Conservation (phyloP, 2,888 invertebrate species). For the Ellobium chinense region DNA sequence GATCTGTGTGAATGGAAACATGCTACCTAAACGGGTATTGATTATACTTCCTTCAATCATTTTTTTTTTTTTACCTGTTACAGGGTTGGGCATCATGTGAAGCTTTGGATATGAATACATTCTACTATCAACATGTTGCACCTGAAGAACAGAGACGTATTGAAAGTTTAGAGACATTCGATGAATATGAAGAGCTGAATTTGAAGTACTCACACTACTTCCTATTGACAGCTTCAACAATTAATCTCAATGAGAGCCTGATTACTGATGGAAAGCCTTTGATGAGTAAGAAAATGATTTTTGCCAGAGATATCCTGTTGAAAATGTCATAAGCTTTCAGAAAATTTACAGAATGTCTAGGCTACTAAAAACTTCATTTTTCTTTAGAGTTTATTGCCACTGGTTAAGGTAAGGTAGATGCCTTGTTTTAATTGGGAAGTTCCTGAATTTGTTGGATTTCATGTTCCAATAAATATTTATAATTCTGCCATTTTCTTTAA, state of each 20-base stretch:
- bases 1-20: background rate
- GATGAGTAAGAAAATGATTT: background rate
- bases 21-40: background rate
- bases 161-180: slow-evolving; percentile 79
- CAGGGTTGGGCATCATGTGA: slow-evolving; percentile 77
- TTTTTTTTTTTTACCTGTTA: slow-evolving; percentile 34
- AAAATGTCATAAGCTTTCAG: no score
- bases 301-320: background rate
- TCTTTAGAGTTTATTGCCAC: no score
- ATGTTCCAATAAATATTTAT: no score
- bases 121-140: slow-evolving; percentile 72
- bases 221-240: slow-evolving; percentile 74
- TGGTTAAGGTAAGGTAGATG: no score
- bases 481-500: no score
- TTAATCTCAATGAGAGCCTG: slow-evolving; percentile 17
- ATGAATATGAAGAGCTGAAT: slow-evolving; percentile 81
- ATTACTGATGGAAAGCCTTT: slow-evolving; percentile 8
- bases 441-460: no score
- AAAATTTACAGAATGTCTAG: no score
- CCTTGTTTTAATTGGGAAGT: no score
- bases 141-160: slow-evolving; percentile 73
- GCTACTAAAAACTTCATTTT: no score
- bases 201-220: slow-evolving; percentile 81
- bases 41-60: background rate
- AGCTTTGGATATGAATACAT: slow-evolving; percentile 77